Percentiles rank a stretch among this genome's conserved stretches.
Evolutionary conservation across 1,140 invertebrate genomes (phyloP).

Genomic region (Sweltsa coloradensis): DNA sequence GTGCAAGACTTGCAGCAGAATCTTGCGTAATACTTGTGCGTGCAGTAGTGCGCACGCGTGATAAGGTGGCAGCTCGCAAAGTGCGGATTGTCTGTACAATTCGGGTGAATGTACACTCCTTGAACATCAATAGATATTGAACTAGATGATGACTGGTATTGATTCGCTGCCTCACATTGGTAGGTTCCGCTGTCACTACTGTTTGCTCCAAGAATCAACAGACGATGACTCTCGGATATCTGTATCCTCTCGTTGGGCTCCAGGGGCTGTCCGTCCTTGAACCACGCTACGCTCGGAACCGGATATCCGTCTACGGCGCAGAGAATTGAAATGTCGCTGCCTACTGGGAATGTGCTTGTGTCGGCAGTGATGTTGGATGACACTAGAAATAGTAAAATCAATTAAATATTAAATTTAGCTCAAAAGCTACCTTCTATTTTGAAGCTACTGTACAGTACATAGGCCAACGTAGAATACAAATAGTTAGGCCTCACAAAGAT

Average conservation of each 20-base stretch:
- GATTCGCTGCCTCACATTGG: conserved; percentile 62
- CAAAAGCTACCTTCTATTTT: too few relatives aligned
- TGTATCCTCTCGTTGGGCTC: conserved; percentile 35
- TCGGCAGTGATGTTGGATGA: too few relatives aligned
- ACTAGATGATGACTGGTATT: conserved; percentile 44
- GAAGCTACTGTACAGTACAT: too few relatives aligned
- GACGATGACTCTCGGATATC: conserved; percentile 51
- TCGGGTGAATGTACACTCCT: conserved; percentile 61
- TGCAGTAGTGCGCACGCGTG: conserved; percentile 67
- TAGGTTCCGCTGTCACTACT: conserved; percentile 62
- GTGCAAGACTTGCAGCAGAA: conserved; percentile 90
- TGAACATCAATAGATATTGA: conserved; percentile 46
- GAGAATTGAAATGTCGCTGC: conserved; percentile 51
- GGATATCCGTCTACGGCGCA: conserved; percentile 70
- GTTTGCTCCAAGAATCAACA: conserved; percentile 49
- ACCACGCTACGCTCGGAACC: conserved; percentile 59
- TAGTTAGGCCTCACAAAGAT: too few relatives aligned
- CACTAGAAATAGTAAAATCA: too few relatives aligned
- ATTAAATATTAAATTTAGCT: too few relatives aligned
- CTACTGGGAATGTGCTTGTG: conserved; percentile 49
- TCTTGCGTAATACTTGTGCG: conserved; percentile 75
- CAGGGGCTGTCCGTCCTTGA: conserved; percentile 51
- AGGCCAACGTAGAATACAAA: too few relatives aligned
- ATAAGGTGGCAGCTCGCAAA: conserved; percentile 83
- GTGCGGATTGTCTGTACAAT: conserved; percentile 75